Conservation (phyloP, 2,797 vertebrate genomes). For the Chelon labrosus region DNA sequence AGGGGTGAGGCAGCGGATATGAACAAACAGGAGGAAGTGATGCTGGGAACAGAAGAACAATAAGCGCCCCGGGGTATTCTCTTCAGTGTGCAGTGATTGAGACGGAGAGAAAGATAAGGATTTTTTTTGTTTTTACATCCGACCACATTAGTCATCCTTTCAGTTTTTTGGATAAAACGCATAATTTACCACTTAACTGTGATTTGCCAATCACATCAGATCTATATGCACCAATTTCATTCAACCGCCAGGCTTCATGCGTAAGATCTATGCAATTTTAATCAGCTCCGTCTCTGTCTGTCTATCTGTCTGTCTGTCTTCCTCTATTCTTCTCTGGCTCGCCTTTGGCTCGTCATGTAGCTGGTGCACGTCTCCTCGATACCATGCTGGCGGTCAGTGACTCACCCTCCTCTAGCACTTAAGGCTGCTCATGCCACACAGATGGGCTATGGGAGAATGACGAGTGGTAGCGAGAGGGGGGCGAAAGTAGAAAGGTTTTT, state of each 20-base stretch:
- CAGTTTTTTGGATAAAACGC: too few relatives aligned
- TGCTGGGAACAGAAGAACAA: neutral
- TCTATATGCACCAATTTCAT: neutral
- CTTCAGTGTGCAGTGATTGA: neutral
- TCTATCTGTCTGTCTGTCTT: neutral
- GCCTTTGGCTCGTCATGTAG: slow-evolving; percentile 45
- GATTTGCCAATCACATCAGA: too few relatives aligned
- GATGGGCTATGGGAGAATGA: slow-evolving; percentile 62
- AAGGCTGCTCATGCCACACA: slow-evolving; percentile 61
- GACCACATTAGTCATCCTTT: slow-evolving; percentile 25
- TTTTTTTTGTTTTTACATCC: slow-evolving; percentile 20
- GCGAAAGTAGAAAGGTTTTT: slow-evolving; percentile 28
- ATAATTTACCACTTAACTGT: neutral
- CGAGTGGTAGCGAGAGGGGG: slow-evolving; percentile 38
- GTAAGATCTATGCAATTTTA: neutral
- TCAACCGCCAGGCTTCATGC: neutral
- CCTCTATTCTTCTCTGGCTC: slow-evolving; percentile 2
- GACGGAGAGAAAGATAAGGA: slow-evolving; percentile 10
- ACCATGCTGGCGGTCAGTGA: slow-evolving; percentile 60
- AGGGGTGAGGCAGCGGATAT: slow-evolving; percentile 5
- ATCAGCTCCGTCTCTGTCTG: neutral
- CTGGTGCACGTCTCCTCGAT: slow-evolving; percentile 41
- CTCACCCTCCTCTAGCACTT: slow-evolving; percentile 59
- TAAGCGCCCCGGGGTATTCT: slow-evolving; percentile 6
- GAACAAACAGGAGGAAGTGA: neutral